Evolutionary conservation across 2,113 vertebrate species (phyloP), one percentile per base, ranked within the genome.

Genomic region (Regulus satrapa): DNA sequence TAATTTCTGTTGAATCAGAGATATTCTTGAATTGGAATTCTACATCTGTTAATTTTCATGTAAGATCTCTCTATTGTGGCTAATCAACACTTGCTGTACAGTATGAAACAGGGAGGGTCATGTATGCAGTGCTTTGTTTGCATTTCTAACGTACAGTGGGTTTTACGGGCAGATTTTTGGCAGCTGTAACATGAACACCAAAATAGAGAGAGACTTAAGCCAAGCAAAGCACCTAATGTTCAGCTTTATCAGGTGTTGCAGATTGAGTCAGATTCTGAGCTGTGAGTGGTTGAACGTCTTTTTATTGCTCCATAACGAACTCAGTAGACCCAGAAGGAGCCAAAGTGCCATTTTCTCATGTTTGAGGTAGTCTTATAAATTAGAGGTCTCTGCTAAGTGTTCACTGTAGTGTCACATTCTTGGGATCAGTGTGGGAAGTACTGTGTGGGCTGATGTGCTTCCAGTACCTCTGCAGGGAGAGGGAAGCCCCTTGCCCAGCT

Each of bases 281-380:
- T 87, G 32, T 77, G 88, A 92, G 62, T 94, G 94, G 72, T 16
- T 93, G 72, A 95, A 78, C 1, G 2, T 92, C 90, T 89, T 86
- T 94, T 91, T 94, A 84, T 83, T 95, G 89, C 80, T 94, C 72
- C 74, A 59, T 91, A 94, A 85, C n/a, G 0, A 96, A 79, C 17
- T 45, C 92, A 95, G 82, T 18, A 96, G 89, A 96, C 88, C 84
- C 79, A 93, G 49, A 78, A 96, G 68, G 32, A 92, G 72, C 84
- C 48, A 2, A 94, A 96, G 91, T 72, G 84, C 71, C 64, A 31
- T 86, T 90, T 92, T 55, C 52, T 89, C 56, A 10, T 68, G 67
- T 90, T 79, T 83, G 73, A 91, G 71, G 38, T 92, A 77, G 89
- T 79, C 82, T 71, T 86, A 48, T 67, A 88, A 94, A 88, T 95